Percentiles rank a stretch among this genome's conserved stretches.
These are phyloP conservation scores for Turritopsis dohrnii DNA, from an alignment of 30 jellyfish, hydroid and myxozoan genomes.

Conservation along the genomic window DNA sequence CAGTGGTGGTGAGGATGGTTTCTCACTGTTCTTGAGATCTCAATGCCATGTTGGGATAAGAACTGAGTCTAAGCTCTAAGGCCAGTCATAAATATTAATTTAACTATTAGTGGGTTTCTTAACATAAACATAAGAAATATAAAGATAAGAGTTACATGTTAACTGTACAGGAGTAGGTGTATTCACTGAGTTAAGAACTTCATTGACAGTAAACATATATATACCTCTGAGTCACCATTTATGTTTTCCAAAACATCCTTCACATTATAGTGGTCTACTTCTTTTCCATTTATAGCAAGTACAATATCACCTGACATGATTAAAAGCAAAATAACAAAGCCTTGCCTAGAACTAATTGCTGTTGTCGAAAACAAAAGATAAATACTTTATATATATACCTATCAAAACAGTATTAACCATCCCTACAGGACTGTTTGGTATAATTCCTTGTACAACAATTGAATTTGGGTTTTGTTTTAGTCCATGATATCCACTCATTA, in stretches of 20 bases:
- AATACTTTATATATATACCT: constrained; percentile 36
- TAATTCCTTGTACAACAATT: constrained; percentile 67
- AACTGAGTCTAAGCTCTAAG: too few species aligned
- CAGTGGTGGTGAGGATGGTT: too few species aligned
- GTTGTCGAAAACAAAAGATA: not conserved
- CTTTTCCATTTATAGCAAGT: constrained; percentile 81
- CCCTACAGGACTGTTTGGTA: constrained; percentile 48
- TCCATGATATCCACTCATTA: constrained; percentile 19
- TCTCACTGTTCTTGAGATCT: too few species aligned
- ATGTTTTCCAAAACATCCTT: constrained; percentile 48
- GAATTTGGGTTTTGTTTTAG: constrained; percentile 46
- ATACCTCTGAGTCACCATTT: constrained; percentile 73
- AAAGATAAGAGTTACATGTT: not conserved
- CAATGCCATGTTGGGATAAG: too few species aligned
- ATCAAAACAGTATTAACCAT: constrained; percentile 37
- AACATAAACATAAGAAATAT: too few species aligned
- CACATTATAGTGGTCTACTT: constrained; percentile 58
- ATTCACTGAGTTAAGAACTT: not conserved
- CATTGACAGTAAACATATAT: not conserved
- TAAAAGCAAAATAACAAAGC: not conserved
- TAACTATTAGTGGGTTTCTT: too few species aligned
- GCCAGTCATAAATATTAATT: too few species aligned
- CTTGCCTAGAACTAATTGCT: not conserved
- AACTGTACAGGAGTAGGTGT: not conserved
- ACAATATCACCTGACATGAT: constrained; percentile 54